Base-by-base conservation (phyloP, 2,113 vertebrate genomes). In the Lycaon pictus region DNA sequence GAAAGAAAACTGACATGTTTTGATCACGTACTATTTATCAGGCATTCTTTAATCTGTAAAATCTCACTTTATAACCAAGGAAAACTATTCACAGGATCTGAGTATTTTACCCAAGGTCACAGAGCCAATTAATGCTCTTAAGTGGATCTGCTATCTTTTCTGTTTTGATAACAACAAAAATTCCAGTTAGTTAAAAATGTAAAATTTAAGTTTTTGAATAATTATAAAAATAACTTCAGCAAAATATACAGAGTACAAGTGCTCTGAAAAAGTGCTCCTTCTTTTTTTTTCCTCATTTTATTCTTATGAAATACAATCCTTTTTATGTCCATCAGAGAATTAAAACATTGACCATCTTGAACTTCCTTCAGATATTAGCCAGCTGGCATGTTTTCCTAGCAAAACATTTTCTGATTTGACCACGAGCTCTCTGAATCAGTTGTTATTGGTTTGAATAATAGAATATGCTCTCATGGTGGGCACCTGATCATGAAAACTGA, bases 321-420 rank as follows among this genome's bases (percentile, higher is more conserved):
- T 82, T 20, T 79, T 69, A 76, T 97, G 96, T 97, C 76, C 96
- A 63, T 97, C 83, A 88, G 22, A 95, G 96, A 98, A 96, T 97
- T 94, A 97, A 97, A 97, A 80, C 76, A 48, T 72, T 96, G 90
- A 96, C 98, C 93, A 96, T 97, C 95, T 95, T 98, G 93, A 98
- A 98, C 96, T 98, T 98, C 88, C 92, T 98, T 98, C 96, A 92
- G 15, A 63, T 96, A 65, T 95, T 97, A 94, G 94, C 97, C 95
- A 97, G 74, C 88, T 99, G 97, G 97, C 96, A 84, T 95, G 71
- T 97, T 96, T 95, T 98, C 98, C 89, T 94, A 98, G 84, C 83
- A 98, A 97, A 98, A 96, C 88, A 98, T 65, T 97, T 97, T 98
- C 91, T 94, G 90, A 96, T 96, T 98, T 98, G 98, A 98, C 88